Base-by-base conservation (phyloP, 2,888 invertebrate genomes). In the Alloplasta piceator region DNA sequence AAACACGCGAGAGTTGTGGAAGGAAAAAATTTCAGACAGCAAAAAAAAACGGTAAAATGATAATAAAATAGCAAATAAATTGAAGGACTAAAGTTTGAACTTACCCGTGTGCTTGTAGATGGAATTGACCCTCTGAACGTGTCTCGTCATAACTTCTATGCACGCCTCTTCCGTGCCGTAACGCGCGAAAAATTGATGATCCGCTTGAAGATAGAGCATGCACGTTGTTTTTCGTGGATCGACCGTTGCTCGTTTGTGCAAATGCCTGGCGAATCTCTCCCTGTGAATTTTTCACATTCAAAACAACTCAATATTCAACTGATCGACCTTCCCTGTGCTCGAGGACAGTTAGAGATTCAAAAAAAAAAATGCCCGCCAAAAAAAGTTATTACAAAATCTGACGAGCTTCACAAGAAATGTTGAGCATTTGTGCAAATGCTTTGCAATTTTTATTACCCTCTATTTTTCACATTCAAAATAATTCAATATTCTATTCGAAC, bases 141-240 rank as follows among this genome's bases (percentile, higher is more conserved):
- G 98, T 70, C 98, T 94, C 6, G 98, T 98, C 95, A 98, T 98
- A 79, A 98, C 97, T 92, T 98, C 98, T 85, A 98, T 98, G 91
- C 98, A 98, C 1, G 98, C 97, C 91, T 98, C 98, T 89, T 98
- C 98, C 3, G 97, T 96, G 74, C 97, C 98, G 93, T 98, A 98
- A 93, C 98, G 96, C 90, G 98, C 96, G 93, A 97, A 99, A 93
- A 99, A 98, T 93, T 98, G 96, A 92, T 99, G 98, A 93, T 98
- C 98, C 4, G 99, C 98, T 93, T 99, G 98, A 88, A 99, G 94
- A 92, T 98, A 98, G 76, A 99, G 94, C 94, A 98, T 97, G 90
- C 99, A 99, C 0, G 98, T 98, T 50, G 97, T 98, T 92, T 98
- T 98, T 86, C 96, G 95, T 38, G 97, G 97, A 92, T 97, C 97